These are phyloP conservation scores for Zosterops pallidus DNA, from an alignment of 2,113 vertebrate species.

Conservation along the genomic window DNA sequence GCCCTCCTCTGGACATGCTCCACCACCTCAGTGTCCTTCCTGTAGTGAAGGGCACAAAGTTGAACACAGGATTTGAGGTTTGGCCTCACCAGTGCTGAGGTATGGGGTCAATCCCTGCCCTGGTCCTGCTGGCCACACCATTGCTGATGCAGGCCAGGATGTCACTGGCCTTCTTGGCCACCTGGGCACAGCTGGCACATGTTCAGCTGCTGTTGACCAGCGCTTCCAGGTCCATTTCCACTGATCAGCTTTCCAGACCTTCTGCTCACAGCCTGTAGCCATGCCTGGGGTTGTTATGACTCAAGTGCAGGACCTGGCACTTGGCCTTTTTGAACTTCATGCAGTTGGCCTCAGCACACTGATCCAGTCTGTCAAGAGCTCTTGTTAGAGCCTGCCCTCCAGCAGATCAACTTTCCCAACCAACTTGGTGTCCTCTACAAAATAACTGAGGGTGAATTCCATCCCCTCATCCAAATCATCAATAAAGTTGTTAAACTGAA, in stretches of 20 bases:
- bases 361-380: neutral
- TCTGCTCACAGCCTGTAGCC: neutral
- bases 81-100: neutral
- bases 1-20: neutral
- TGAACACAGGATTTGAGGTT: accelerated
- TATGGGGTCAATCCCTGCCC: too few species aligned
- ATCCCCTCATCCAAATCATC: neutral
- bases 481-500: neutral
- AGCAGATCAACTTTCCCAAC: neutral
- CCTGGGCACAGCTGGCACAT: neutral
- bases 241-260: accelerated
- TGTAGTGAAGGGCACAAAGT: neutral
- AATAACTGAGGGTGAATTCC: neutral
- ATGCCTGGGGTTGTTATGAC: neutral
- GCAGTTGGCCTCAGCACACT: neutral
- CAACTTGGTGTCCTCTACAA: neutral
- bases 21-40: neutral
- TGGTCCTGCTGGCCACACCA: neutral
- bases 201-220: neutral
- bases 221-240: neutral
- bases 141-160: neutral
- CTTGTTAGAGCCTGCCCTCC: neutral
- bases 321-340: neutral
- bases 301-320: neutral
- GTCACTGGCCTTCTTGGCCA: neutral